Evolutionary conservation across 2,113 vertebrate genomes (phyloP).

Genomic region (Asarcornis scutulata): DNA sequence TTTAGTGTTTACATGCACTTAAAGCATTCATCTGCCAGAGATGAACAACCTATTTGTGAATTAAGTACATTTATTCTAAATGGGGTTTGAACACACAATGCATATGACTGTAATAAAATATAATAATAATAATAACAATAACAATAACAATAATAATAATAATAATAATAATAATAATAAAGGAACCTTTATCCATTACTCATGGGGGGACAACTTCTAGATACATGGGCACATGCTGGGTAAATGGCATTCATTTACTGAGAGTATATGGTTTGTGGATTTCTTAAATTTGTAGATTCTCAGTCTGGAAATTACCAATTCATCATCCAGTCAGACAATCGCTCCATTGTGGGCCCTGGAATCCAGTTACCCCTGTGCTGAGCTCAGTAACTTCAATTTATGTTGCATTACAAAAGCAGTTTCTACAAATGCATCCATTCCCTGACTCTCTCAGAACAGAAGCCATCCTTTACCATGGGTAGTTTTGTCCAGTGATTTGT

Average conservation of each 20-base stretch:
- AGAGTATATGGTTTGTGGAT: not conserved
- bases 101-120: not conserved
- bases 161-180: not conserved
- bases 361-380: not conserved
- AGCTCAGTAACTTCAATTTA: not conserved
- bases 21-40: constrained; percentile 8
- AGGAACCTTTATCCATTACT: not conserved
- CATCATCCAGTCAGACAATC: not conserved
- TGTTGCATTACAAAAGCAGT: not conserved
- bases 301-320: not conserved
- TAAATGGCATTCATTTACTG: not conserved
- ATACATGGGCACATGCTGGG: not conserved
- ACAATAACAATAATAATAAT: not conserved
- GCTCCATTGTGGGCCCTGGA: not conserved
- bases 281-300: constrained; percentile 18
- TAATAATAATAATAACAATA: no score
- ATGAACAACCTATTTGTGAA: not conserved
- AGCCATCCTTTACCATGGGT: not conserved
- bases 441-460: not conserved
- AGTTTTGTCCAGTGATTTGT: not conserved
- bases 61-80: not conserved
- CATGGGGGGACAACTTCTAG: not conserved
- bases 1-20: not conserved
- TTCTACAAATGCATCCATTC: not conserved
- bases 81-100: not conserved